Percentiles rank a stretch among this genome's conserved stretches.
These are phyloP conservation scores for Cichlasoma orientale DNA, from an alignment of 2,797 vertebrate species.

Conservation along the genomic window DNA sequence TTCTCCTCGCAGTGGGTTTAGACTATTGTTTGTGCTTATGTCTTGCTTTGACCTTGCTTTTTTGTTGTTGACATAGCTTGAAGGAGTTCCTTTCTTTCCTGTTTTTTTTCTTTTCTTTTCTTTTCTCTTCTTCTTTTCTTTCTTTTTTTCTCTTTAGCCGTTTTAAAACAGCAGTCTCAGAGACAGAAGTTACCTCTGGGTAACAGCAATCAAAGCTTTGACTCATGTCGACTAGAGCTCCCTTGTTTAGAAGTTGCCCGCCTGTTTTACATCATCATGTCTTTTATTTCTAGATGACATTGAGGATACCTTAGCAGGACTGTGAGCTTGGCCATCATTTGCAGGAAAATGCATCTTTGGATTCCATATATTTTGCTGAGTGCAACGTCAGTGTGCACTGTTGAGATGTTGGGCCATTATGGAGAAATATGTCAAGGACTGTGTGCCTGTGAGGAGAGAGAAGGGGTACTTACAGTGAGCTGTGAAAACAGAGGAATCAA, in stretches of 20 bases:
- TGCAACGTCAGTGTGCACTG: constrained; percentile 86
- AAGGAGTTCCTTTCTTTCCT: constrained; percentile 59
- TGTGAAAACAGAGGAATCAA: constrained; percentile 95
- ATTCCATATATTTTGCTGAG: constrained; percentile 87
- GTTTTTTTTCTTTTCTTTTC: constrained; percentile 64
- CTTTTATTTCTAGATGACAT: constrained; percentile 82
- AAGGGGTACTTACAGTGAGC: constrained; percentile 91
- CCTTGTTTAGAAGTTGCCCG: constrained; percentile 55
- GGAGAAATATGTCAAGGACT: constrained; percentile 93
- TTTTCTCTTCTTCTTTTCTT: constrained; percentile 27
- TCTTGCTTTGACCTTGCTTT: constrained; percentile 70
- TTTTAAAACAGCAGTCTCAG: constrained; percentile 53
- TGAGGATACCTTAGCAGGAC: constrained; percentile 73
- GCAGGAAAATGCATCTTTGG: constrained; percentile 93
- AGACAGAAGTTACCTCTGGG: constrained; percentile 68
- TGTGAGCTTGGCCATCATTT: constrained; percentile 59
- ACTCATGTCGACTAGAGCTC: constrained; percentile 42
- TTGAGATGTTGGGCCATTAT: constrained; percentile 90
- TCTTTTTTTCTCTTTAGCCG: constrained; percentile 65
- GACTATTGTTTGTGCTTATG: constrained; percentile 48
- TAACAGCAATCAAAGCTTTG: constrained; percentile 60
- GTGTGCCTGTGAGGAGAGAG: constrained; percentile 96
- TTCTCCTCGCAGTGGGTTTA: constrained; percentile 25
- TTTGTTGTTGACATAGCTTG: constrained; percentile 57
- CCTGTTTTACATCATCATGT: constrained; percentile 63